Percentiles rank a stretch among this genome's conserved stretches.
Evolutionary conservation across 2,888 invertebrate genomes (phyloP).

Genomic region (Himalopsyche anomala): DNA sequence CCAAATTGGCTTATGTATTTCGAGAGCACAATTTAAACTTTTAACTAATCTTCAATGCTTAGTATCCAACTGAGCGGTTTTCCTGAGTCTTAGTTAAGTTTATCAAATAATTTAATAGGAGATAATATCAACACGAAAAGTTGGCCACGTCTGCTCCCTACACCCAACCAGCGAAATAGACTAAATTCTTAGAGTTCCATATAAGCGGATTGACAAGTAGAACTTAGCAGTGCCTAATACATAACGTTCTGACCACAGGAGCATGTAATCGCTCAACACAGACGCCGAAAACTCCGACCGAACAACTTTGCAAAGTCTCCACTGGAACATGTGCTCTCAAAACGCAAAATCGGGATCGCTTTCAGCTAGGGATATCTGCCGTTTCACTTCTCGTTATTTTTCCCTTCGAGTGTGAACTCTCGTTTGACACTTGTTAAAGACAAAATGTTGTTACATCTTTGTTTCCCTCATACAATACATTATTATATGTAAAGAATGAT

Average conservation of each 20-base stretch:
- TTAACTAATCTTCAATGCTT: background rate
- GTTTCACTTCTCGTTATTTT: no score
- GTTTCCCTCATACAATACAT: no score
- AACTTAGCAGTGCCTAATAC: conserved; percentile 23
- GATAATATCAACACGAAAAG: background rate
- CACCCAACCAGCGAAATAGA: background rate
- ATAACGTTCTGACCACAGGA: conserved; percentile 27
- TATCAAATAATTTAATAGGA: background rate
- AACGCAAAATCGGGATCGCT: background rate
- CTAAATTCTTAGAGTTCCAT: conserved; percentile 1
- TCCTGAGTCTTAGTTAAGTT: background rate
- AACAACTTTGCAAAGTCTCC: background rate
- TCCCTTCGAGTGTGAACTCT: no score
- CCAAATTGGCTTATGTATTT: no score
- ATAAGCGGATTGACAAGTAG: conserved; percentile 18
- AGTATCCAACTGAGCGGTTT: background rate
- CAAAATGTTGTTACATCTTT: no score
- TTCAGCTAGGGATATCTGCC: no score
- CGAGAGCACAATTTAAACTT: no score
- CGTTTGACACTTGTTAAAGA: no score
- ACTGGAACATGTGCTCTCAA: background rate
- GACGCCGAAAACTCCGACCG: conserved; percentile 12
- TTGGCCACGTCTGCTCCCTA: background rate
- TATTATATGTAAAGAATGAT: no score
- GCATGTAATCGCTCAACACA: conserved; percentile 20